phyloP scores from a whole-genome alignment of 2,888 invertebrate genomes.

The Caradrina clavipalpis region DNA sequence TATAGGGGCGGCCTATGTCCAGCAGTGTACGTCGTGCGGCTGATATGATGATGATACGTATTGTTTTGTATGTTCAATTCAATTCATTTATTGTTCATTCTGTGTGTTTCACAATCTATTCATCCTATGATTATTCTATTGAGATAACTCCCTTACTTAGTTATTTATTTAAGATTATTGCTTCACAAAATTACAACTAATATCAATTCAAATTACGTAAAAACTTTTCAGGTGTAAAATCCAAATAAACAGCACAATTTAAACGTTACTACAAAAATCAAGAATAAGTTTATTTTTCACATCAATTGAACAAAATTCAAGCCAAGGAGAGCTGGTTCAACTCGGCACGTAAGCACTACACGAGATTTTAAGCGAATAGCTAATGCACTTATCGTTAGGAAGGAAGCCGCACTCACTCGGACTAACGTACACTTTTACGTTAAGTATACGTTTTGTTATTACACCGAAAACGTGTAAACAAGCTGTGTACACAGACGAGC shows the following conservation, averaged over 20 bases:
- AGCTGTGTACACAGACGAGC: constrained; percentile 2
- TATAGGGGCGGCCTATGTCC: no score
- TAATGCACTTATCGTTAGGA: constrained; percentile 52
- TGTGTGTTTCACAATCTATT: not conserved
- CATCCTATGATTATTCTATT: not conserved
- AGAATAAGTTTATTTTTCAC: not conserved
- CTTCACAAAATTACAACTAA: no score
- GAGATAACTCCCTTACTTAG: not conserved
- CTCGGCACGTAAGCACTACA: constrained; percentile 12
- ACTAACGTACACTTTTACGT: constrained; percentile 22
- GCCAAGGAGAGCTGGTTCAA: not conserved
- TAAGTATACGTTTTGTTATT: constrained; percentile 32
- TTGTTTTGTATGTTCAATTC: no score
- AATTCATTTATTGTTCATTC: no score
- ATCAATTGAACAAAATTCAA: not conserved
- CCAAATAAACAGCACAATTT: not conserved
- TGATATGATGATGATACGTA: no score
- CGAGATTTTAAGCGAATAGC: constrained; percentile 30
- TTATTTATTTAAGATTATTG: not conserved
- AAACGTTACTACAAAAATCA: not conserved
- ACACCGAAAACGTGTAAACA: constrained; percentile 13
- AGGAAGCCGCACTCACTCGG: constrained; percentile 8
- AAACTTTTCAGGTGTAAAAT: not conserved
- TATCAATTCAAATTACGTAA: not conserved
- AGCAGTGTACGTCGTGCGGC: no score